Evolutionary conservation across 2,113 vertebrate species (phyloP).

Genomic region (Aphelocoma coerulescens): DNA sequence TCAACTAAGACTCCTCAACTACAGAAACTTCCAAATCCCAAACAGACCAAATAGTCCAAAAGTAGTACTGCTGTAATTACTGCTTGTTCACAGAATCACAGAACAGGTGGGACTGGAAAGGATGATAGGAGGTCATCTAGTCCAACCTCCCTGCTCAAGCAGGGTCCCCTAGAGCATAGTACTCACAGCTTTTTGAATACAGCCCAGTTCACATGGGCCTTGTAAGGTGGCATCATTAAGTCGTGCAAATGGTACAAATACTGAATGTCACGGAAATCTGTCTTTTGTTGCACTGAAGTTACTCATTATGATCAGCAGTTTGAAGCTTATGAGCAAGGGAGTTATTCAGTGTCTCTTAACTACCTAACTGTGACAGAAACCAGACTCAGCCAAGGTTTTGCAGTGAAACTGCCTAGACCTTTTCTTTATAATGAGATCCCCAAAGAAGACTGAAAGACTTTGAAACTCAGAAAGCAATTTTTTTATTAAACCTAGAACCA

Average conservation of each 20-base stretch:
- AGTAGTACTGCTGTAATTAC: neutral
- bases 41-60: neutral
- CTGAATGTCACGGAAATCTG: neutral
- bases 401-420: neutral
- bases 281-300: neutral
- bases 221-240: neutral
- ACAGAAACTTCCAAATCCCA: neutral
- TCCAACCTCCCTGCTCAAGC: neutral
- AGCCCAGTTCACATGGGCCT: neutral
- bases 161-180: neutral
- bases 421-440: slow-evolving; percentile 32
- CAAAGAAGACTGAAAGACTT: neutral
- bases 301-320: neutral
- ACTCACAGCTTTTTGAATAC: neutral
- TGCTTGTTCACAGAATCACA: neutral
- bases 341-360: neutral
- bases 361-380: neutral
- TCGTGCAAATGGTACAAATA: neutral
- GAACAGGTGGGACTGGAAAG: neutral
- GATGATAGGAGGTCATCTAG: neutral
- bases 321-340: neutral
- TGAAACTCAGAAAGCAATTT: neutral
- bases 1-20: neutral
- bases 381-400: neutral
- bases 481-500: neutral